Evolutionary conservation across 2,888 invertebrate species (phyloP).

Genomic region (Coenonympha arcania): DNA sequence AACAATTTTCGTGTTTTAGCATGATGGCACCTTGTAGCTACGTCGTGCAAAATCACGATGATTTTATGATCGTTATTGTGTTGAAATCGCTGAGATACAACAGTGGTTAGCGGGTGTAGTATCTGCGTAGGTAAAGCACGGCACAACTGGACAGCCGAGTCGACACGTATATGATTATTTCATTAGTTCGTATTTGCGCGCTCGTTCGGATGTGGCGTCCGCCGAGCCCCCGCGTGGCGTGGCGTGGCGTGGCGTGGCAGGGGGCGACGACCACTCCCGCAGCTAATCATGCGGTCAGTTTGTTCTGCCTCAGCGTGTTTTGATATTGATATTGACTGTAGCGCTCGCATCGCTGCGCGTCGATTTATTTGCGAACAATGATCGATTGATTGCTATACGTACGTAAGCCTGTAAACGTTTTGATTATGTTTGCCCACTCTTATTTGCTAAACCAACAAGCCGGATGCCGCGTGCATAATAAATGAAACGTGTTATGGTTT

Average conservation of each 20-base stretch:
- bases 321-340: conserved; percentile 74
- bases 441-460: conserved; percentile 54
- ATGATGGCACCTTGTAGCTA: no score
- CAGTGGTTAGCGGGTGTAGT: no score
- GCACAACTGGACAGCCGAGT: conserved; percentile 55
- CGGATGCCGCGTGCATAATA: conserved; percentile 32
- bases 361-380: conserved; percentile 74
- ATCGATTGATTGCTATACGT: conserved; percentile 70
- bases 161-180: conserved; percentile 74
- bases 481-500: conserved; percentile 16
- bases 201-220: conserved; percentile 66
- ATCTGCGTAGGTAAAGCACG: no score
- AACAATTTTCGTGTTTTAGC: no score
- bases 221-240: conserved; percentile 27
- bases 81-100: no score
- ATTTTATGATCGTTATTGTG: no score
- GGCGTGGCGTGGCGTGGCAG: conserved; percentile 28
- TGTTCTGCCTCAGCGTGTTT: conserved; percentile 74
- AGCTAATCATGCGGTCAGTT: conserved; percentile 75
- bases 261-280: conserved; percentile 68
- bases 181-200: conserved; percentile 72
- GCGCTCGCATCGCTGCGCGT: conserved; percentile 66
- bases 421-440: conserved; percentile 66
- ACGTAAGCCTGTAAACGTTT: conserved; percentile 65
- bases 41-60: no score